Conservation (phyloP, 2,888 invertebrate species). For the Mesorhabditis sp. region DNA sequence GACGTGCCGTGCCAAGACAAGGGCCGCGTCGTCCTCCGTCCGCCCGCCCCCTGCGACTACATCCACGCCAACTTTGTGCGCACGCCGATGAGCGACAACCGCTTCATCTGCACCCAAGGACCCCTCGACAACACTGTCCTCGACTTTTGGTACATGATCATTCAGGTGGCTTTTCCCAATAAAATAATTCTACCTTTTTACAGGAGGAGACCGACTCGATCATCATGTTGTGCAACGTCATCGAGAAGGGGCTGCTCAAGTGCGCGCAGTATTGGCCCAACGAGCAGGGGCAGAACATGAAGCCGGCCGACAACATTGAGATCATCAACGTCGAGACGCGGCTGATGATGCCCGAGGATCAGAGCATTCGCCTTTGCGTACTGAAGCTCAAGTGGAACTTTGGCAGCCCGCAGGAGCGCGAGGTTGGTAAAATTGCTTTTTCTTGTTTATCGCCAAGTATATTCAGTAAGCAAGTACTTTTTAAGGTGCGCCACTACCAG, state of each 20-base stretch:
- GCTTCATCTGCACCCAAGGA: constrained; percentile 43
- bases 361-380: constrained; percentile 6
- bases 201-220: constrained; percentile 27
- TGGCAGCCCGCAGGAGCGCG: constrained; percentile 10
- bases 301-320: constrained; percentile 7
- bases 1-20: constrained; percentile 41
- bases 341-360: neutral
- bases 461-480: neutral
- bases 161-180: neutral
- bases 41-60: constrained; percentile 30
- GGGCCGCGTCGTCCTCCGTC: constrained; percentile 28
- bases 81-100: constrained; percentile 25
- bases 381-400: constrained; percentile 20
- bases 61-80: constrained; percentile 44
- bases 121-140: constrained; percentile 27
- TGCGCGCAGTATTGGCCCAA: constrained; percentile 64
- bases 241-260: constrained; percentile 65
- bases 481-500: constrained; percentile 31
- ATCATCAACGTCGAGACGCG: constrained; percentile 18
- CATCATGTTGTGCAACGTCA: constrained; percentile 39
- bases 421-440: neutral
- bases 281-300: constrained; percentile 18
- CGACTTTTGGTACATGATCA: constrained; percentile 33
- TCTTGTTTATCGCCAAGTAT: neutral
- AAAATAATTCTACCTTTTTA: neutral